phyloP scores from a whole-genome alignment of 1,140 invertebrate genomes.

The Euura saliciscinereae region DNA sequence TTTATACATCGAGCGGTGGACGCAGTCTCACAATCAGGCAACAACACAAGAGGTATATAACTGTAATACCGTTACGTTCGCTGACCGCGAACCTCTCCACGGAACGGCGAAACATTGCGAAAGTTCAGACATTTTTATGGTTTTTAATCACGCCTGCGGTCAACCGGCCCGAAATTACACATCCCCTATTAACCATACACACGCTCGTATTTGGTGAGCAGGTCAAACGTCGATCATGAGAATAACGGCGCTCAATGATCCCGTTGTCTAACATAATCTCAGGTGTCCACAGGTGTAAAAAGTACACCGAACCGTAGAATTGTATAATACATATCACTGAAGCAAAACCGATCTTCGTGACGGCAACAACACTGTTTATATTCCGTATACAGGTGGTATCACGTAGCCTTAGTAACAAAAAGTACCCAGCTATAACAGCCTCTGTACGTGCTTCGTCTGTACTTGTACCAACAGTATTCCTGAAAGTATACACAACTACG shows the following conservation, averaged over 20 bases:
- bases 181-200: neutral
- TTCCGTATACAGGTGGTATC: too few relatives aligned
- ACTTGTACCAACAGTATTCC: too few relatives aligned
- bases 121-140: neutral
- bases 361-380: neutral
- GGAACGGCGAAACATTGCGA: slow-evolving; percentile 2
- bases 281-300: too few relatives aligned
- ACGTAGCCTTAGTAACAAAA: too few relatives aligned
- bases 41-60: neutral
- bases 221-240: neutral
- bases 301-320: neutral
- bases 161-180: neutral
- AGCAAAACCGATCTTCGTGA: neutral
- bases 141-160: neutral
- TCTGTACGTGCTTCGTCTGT: too few relatives aligned
- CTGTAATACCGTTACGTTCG: slow-evolving; percentile 1
- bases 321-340: neutral
- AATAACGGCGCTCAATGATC: neutral
- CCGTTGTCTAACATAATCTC: too few relatives aligned
- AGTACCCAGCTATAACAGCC: too few relatives aligned
- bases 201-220: neutral
- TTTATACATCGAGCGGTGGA: neutral
- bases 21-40: neutral
- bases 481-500: too few relatives aligned
- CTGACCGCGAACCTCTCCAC: neutral